Base-by-base conservation (phyloP, 2,888 invertebrate genomes). In the Cheilosia soror region DNA sequence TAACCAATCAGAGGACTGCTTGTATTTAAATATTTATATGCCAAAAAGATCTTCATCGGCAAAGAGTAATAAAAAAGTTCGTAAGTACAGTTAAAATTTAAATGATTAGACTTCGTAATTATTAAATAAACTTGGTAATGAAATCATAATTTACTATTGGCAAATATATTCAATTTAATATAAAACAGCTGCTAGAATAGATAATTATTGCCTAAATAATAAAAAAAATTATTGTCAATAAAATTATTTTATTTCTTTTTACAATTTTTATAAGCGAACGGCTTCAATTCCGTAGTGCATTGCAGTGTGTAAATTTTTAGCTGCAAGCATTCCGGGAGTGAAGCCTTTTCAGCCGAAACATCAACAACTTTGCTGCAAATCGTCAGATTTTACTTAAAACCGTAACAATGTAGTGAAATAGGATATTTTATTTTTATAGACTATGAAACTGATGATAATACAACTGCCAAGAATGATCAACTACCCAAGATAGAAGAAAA, bases 1-100 rank as follows among this genome's bases (percentile, higher is more conserved):
- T 90, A 97, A 98, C 92, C 98, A 99, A 93, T 97, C 97, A 92
- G 99, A 99, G 93, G 99, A 99, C 94, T 99, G 99, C 92, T 96
- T 99, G 89, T 98, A 98, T 93, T 95, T 99, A 91, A 99, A 99
- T 93, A 95, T 99, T 89, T 99, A 98, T 93, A 97, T 98, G 88
- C 99, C 99, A 87, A 89, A 89, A 94, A 96, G 11, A 62, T 13
- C 55, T 4, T 9, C 49, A 25, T 33, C 60, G 6, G 13, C 25
- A 44, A 66, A 42, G 33, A 63, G 27, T 51, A 69, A 49, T 58
- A 33, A 68, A 20, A 33, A 73, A 49, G 15, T 53, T 29, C 44
- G 85, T 85, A 68, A 80, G 85, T 85, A 49, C 7, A 47, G 27
- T 2, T 55, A 33, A 13, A 31, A 33, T n/a, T 57, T 5, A 15